These are phyloP conservation scores for Metopolophium dirhodum DNA, from an alignment of 1,140 invertebrate species.

Conservation along the genomic window DNA sequence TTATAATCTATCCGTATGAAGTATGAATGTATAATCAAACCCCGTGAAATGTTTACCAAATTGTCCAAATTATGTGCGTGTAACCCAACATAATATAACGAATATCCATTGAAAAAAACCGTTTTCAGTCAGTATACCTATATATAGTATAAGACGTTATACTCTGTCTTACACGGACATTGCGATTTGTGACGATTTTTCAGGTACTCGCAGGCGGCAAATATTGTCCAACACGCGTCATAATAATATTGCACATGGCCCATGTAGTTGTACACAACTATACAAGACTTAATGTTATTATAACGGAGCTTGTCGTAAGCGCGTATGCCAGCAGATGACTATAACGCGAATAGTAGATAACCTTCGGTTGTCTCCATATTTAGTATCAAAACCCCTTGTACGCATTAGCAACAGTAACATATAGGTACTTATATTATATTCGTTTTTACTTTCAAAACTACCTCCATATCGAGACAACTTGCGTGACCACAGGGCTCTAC, in stretches of 20 bases:
- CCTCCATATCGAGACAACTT: constrained; percentile 53
- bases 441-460: constrained; percentile 56
- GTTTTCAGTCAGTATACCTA: neutral
- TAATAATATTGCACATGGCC: neutral
- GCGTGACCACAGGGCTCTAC: constrained; percentile 45
- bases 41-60: too few relatives aligned
- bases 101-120: neutral
- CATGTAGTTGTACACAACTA: neutral
- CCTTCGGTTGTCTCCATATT: constrained; percentile 47
- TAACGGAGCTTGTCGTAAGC: constrained; percentile 39
- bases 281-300: neutral
- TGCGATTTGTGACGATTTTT: neutral
- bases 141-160: too few relatives aligned
- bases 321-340: neutral
- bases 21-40: too few relatives aligned
- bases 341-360: constrained; percentile 28
- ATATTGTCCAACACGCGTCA: neutral
- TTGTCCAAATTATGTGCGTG: too few relatives aligned
- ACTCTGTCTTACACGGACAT: neutral
- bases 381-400: constrained; percentile 51
- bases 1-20: too few relatives aligned
- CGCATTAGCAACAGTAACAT: neutral
- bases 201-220: neutral
- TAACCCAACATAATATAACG: too few relatives aligned
- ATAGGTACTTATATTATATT: constrained; percentile 36